These are phyloP conservation scores for Caenorhabditis latens DNA, from an alignment of 1,140 invertebrate genomes.

Conservation along the genomic window DNA sequence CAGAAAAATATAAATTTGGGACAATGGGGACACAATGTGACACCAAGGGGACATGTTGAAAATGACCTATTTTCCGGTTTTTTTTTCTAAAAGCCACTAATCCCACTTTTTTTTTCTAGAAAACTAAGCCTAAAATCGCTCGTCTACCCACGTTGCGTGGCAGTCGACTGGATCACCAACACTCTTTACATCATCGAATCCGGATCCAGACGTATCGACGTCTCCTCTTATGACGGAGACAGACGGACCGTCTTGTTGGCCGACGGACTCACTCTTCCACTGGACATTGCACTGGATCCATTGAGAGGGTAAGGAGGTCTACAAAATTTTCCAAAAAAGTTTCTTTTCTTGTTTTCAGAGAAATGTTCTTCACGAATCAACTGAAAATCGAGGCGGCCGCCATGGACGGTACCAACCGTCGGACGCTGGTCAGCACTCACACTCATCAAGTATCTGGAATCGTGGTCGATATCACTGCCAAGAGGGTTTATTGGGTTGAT, in stretches of 20 bases:
- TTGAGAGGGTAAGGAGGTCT: slow-evolving; percentile 83
- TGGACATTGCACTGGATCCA: slow-evolving; percentile 92
- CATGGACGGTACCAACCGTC: slow-evolving; percentile 74
- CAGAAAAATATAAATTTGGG: too few species aligned
- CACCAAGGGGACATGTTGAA: too few species aligned
- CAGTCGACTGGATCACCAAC: slow-evolving; percentile 96
- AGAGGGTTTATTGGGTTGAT: slow-evolving; percentile 82
- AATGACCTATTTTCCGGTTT: too few species aligned
- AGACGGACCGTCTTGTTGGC: slow-evolving; percentile 90
- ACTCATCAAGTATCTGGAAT: slow-evolving; percentile 77
- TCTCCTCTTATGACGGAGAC: slow-evolving; percentile 88
- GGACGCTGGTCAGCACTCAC: slow-evolving; percentile 73
- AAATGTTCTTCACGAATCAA: slow-evolving; percentile 78
- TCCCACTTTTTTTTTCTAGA: slow-evolving; percentile 79
- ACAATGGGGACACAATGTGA: too few species aligned
- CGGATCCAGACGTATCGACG: slow-evolving; percentile 90
- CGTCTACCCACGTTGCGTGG: slow-evolving; percentile 88
- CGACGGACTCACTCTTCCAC: slow-evolving; percentile 89
- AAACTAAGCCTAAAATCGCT: slow-evolving; percentile 85
- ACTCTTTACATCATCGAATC: slow-evolving; percentile 95
- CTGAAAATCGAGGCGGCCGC: slow-evolving; percentile 74
- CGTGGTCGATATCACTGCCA: slow-evolving; percentile 72
- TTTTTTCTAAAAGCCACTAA: too few species aligned
- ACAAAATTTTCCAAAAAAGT: too few species aligned
- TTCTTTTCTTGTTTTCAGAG: slow-evolving; percentile 67